Evolutionary conservation across 2,113 vertebrate genomes (phyloP).

Genomic region (Tragelaphus buxtoni): DNA sequence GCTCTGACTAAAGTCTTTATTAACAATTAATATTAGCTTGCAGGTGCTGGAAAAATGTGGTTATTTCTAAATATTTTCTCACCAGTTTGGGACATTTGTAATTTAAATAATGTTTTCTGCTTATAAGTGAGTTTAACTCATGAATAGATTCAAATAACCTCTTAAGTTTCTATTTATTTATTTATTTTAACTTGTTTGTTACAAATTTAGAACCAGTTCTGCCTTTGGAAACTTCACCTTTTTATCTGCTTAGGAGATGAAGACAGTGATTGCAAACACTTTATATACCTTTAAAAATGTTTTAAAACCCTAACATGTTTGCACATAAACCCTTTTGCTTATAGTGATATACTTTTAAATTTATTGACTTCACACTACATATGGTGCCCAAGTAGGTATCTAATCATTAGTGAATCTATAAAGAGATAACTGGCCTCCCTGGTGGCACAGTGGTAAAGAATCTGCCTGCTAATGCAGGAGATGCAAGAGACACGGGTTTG

Average conservation of each 20-base stretch:
- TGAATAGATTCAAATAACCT: slow-evolving; percentile 22
- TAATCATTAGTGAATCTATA: neutral
- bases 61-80: neutral
- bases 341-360: neutral
- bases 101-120: neutral
- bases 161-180: neutral
- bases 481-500: neutral
- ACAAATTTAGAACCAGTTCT: neutral
- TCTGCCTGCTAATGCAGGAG: neutral
- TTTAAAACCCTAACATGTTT: neutral
- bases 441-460: neutral
- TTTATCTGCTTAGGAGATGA: neutral
- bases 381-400: neutral
- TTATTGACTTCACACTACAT: neutral
- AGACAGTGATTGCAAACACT: neutral
- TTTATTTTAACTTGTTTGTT: neutral
- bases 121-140: neutral
- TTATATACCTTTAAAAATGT: neutral
- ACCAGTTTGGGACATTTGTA: neutral
- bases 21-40: neutral
- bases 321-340: neutral
- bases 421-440: neutral
- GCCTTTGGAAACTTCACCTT: neutral
- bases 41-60: neutral
- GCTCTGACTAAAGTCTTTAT: neutral